A percentile compares a stretch with the other conserved stretches of the same genome.
These are phyloP conservation scores for Setophaga coronata DNA, from an alignment of 2,113 vertebrate species.

Conservation along the genomic window DNA sequence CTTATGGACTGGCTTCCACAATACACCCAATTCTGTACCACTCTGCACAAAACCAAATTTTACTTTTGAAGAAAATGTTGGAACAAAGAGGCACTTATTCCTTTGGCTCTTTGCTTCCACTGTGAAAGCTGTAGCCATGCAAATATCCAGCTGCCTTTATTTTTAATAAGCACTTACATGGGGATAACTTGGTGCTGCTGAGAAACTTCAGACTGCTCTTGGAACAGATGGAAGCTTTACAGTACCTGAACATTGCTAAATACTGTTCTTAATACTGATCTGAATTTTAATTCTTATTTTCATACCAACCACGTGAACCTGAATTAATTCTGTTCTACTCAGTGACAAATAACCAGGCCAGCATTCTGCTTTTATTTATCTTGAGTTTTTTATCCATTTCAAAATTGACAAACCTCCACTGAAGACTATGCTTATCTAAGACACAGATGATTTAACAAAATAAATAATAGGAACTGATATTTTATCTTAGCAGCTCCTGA, in stretches of 20 bases:
- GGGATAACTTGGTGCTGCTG: neutral
- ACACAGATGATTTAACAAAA: neutral
- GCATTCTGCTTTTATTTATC: neutral
- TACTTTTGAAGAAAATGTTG: neutral
- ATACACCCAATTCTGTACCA: neutral
- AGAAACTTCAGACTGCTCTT: neutral
- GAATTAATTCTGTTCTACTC: neutral
- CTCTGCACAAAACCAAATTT: neutral
- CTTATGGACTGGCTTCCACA: neutral
- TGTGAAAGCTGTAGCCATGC: neutral
- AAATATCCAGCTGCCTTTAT: neutral
- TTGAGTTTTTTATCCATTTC: neutral
- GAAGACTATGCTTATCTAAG: neutral
- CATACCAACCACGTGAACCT: neutral
- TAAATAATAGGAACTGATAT: neutral
- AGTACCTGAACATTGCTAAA: neutral
- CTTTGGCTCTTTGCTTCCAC: neutral
- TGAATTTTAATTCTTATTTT: neutral
- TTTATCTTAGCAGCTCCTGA: neutral
- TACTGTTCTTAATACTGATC: neutral
- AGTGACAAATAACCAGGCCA: neutral
- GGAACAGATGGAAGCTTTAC: conserved; percentile 6
- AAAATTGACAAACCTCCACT: neutral
- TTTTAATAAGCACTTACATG: neutral
- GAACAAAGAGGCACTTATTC: neutral